phyloP scores from a whole-genome alignment of 1,140 invertebrate genomes.

The Tetramorium alpestre region DNA sequence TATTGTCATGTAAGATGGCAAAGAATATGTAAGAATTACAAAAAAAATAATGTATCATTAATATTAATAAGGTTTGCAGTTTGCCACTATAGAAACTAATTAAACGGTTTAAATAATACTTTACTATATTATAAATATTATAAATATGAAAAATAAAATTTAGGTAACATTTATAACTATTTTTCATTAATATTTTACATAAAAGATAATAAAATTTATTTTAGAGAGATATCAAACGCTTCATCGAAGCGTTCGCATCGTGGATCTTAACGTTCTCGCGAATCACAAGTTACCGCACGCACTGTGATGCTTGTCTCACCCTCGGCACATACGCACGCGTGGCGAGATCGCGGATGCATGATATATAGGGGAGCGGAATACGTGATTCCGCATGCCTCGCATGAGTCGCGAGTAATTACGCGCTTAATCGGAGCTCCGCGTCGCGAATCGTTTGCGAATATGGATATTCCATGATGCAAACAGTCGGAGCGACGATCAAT shows the following conservation, averaged over 20 bases:
- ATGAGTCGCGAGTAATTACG: slow-evolving; percentile 32
- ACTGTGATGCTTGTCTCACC: neutral
- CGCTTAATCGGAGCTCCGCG: slow-evolving; percentile 16
- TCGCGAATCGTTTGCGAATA: slow-evolving; percentile 7
- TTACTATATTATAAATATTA: too few species aligned
- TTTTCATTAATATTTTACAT: neutral
- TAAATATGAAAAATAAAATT: too few species aligned
- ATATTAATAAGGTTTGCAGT: too few species aligned
- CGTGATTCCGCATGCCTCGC: slow-evolving; percentile 8
- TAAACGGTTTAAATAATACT: too few species aligned
- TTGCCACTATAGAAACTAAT: too few species aligned
- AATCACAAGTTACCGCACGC: neutral
- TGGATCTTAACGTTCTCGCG: neutral
- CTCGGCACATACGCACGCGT: neutral
- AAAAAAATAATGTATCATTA: too few species aligned
- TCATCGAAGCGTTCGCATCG: neutral
- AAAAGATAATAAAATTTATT: neutral
- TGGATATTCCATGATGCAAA: too few species aligned
- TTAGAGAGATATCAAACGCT: neutral
- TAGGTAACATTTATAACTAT: neutral
- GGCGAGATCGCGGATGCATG: neutral
- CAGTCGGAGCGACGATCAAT: too few species aligned
- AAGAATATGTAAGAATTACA: too few species aligned
- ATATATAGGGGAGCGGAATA: slow-evolving; percentile 43
- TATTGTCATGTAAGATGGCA: neutral